Evolutionary conservation across 1,140 invertebrate species (phyloP).

Genomic region (Nasonia giraulti): DNA sequence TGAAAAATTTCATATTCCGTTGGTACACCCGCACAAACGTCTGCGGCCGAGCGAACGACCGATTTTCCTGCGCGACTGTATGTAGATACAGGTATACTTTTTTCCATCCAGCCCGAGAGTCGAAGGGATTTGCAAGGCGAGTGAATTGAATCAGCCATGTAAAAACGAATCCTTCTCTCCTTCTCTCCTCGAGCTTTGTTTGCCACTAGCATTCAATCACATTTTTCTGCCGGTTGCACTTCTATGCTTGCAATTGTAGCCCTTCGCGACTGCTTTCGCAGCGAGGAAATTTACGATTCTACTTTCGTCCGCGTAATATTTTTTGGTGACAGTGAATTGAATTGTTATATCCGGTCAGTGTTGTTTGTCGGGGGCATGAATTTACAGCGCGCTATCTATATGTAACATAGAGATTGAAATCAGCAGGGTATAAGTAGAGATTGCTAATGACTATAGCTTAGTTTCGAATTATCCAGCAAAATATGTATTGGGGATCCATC

Average conservation of each 20-base stretch:
- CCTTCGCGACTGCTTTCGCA: background rate
- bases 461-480: no score
- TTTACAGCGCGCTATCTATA: no score
- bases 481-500: no score
- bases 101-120: background rate
- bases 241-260: background rate
- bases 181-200: background rate
- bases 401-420: no score
- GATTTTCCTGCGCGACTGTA: background rate
- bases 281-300: background rate
- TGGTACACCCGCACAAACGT: background rate
- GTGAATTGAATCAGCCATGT: conserved; percentile 13
- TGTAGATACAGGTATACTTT: background rate
- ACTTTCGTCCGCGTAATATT: background rate
- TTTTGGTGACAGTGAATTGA: no score
- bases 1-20: conserved; percentile 23
- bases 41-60: background rate
- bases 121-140: background rate
- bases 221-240: background rate
- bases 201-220: background rate
- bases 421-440: no score
- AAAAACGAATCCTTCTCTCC: background rate
- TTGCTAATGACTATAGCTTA: no score
- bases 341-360: no score
- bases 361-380: no score